phyloP scores from a whole-genome alignment of 2,888 invertebrate species.

The Mimachlamys varia region DNA sequence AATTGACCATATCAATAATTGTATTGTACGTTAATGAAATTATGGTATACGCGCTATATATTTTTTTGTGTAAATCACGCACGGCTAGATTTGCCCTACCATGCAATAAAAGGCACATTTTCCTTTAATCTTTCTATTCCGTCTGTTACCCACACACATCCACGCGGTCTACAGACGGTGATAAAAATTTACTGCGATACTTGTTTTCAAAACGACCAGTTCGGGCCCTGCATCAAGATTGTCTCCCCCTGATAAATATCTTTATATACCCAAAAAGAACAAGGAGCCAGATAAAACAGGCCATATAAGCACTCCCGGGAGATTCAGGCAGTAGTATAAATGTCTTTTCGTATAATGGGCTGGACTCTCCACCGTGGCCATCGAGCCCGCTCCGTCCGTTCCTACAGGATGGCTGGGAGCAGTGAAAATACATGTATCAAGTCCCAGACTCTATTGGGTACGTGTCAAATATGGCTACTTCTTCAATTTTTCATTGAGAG shows the following conservation, averaged over 20 bases:
- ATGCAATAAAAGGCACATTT: conserved; percentile 7
- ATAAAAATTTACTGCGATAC: conserved; percentile 33
- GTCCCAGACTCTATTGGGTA: conserved; percentile 26
- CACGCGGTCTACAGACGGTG: neutral
- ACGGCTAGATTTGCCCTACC: conserved; percentile 11
- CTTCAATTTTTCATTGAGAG: conserved; percentile 27
- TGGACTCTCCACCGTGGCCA: neutral
- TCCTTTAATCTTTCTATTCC: neutral
- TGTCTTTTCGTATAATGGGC: neutral
- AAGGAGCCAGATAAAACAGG: neutral
- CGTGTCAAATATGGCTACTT: conserved; percentile 28
- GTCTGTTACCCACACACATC: neutral
- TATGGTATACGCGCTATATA: neutral
- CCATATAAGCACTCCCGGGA: neutral
- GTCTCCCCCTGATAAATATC: conserved; percentile 31
- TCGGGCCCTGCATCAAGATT: conserved; percentile 2
- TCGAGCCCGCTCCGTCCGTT: neutral
- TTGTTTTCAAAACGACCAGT: neutral
- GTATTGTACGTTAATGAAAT: conserved; percentile 7
- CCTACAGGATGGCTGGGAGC: conserved; percentile 4
- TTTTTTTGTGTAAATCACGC: conserved; percentile 17
- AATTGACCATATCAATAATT: conserved; percentile 34
- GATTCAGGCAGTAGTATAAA: neutral
- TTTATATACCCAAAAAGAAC: conserved; percentile 26
- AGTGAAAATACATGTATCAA: conserved; percentile 15